phyloP scores from a whole-genome alignment of 2,113 vertebrate genomes.

The Rynchops niger region DNA sequence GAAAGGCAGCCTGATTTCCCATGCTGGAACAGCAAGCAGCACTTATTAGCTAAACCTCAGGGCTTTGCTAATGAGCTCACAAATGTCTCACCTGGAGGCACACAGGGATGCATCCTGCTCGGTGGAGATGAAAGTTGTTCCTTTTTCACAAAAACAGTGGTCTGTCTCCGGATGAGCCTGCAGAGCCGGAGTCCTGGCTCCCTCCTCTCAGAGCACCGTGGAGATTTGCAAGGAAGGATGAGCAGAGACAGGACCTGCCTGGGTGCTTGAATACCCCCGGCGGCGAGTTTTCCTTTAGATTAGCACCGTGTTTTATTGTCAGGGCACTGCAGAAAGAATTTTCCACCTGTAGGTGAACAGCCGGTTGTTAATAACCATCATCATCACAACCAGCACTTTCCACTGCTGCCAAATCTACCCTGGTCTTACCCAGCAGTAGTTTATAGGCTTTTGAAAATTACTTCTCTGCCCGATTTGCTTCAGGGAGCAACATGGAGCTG shows the following conservation, averaged over 20 bases:
- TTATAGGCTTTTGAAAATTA: neutral
- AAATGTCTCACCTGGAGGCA: neutral
- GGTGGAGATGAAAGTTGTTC: neutral
- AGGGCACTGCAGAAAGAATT: neutral
- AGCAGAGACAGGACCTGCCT: neutral
- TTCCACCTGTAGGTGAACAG: neutral
- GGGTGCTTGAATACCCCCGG: rapidly evolving
- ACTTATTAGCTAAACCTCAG: neutral
- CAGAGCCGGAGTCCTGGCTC: neutral
- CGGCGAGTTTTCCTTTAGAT: neutral
- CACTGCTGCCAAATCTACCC: neutral
- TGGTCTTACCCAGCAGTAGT: neutral
- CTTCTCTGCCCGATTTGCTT: neutral
- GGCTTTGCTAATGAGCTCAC: conserved; percentile 4
- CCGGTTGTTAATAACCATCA: neutral
- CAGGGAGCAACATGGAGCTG: neutral
- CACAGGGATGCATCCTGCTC: neutral
- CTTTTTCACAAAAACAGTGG: neutral
- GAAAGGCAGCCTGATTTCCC: neutral
- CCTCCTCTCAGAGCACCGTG: neutral
- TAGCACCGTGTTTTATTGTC: neutral
- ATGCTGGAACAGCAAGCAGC: neutral
- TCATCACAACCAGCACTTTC: neutral
- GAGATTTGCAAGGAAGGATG: neutral
- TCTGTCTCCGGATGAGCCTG: neutral